Evolutionary conservation across 2,797 vertebrate species (phyloP), one percentile per base, ranked within the genome.

Genomic region (Scolopax rusticola): DNA sequence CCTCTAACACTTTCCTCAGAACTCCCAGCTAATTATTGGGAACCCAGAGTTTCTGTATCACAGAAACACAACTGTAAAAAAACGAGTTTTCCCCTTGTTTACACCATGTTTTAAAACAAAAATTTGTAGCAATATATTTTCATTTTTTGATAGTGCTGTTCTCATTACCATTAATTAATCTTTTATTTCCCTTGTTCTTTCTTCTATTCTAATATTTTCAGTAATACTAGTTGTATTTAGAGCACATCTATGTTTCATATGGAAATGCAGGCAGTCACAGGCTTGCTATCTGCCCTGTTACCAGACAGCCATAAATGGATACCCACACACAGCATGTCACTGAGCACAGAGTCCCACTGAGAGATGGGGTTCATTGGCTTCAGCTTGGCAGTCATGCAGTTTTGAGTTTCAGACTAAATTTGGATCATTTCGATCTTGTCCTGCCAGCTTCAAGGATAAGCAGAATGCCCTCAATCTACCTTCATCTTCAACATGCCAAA

Each of bases 221-320:
- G 86, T 78, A 36, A 12, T 45, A 23, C 5, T 54, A 32, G 17
- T 45, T 60, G 40, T 3, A 11, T 70, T 70, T 33, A 45, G 5
- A 67, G 6, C 5, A 36, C 32, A 40, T 47, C 36, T 47, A 25
- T 2, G 0, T 45, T 89, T 85, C 57, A 27, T 12, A 13, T 6
- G 45, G 40, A 54, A 60, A 69, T 20, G 13, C 32, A 87, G 23
- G 32, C 0, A 0, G 10, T 40, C 40, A 47, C 0, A 0, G 23
- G 3, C 25, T 93, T 71, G 50, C 27, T 64, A 5, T 43, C n/a
- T 8, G 9, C 3, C 4, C 33, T 32, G 7, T 51, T 33, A 56
- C 6, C 12, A 73, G 43, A 20, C 71, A 53, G 41, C 38, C 45
- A 81, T 53, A 60, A 86, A 71, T 11, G 4, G 4, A 21, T 24